A percentile compares a stretch with the other conserved stretches of the same genome.
Conservation (phyloP, 2,888 invertebrate genomes). For the Carcina quercana region DNA sequence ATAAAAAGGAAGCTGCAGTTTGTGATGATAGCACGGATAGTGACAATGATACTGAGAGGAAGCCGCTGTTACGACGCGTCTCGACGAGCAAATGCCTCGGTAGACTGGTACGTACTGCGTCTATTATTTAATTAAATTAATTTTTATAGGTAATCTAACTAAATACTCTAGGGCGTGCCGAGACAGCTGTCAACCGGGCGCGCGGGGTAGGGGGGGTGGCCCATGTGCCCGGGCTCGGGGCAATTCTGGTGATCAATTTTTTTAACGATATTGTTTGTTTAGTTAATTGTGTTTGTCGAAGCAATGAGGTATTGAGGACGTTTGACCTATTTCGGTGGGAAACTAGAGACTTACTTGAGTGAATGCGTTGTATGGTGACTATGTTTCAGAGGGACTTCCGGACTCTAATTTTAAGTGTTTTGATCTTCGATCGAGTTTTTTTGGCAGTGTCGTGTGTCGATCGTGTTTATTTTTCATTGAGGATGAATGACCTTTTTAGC, state of each 20-base stretch:
- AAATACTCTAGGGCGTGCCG: conserved; percentile 59
- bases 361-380: conserved; percentile 16
- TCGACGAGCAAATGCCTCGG: conserved; percentile 89
- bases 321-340: conserved; percentile 39
- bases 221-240: conserved; percentile 48
- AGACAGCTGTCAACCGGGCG: conserved; percentile 31
- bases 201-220: conserved; percentile 29
- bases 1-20: conserved; percentile 45
- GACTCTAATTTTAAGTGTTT: too few relatives aligned
- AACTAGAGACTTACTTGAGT: conserved; percentile 22
- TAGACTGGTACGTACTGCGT: conserved; percentile 77
- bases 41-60: conserved; percentile 88
- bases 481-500: too few relatives aligned
- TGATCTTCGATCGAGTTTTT: too few relatives aligned
- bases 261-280: conserved; percentile 30
- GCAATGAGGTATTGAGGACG: conserved; percentile 26
- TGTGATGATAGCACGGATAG: conserved; percentile 79
- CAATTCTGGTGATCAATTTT: conserved; percentile 38
- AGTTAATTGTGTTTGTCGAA: conserved; percentile 30
- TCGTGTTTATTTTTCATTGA: too few relatives aligned
- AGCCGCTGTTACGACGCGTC: conserved; percentile 84
- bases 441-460: too few relatives aligned
- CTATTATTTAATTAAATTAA: background rate
- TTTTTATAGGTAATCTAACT: conserved; percentile 4
- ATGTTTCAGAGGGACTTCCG: too few relatives aligned